phyloP scores from a whole-genome alignment of 35 echinoderm and acorn worm genomes.

The Lytechinus variegatus region DNA sequence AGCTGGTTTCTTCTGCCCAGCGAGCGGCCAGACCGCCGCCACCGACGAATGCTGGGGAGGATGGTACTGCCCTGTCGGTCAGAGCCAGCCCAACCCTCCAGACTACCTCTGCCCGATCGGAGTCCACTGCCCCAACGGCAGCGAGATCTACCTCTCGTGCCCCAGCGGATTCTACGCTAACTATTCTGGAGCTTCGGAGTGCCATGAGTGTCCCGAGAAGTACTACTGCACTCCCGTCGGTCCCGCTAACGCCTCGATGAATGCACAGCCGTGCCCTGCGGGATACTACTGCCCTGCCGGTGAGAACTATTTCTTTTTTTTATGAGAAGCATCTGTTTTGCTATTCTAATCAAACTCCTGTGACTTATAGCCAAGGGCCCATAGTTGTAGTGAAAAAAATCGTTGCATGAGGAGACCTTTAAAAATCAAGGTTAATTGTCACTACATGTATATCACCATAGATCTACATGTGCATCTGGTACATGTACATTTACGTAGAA shows the following conservation, averaged over 20 bases:
- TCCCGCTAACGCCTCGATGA: constrained; percentile 79
- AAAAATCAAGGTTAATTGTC: no score
- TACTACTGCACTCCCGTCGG: constrained; percentile 83
- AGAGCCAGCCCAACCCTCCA: constrained; percentile 81
- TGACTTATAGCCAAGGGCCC: no score
- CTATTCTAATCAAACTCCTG: no score
- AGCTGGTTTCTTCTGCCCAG: constrained; percentile 89
- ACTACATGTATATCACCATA: no score
- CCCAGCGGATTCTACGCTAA: constrained; percentile 76
- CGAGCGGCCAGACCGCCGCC: constrained; percentile 76
- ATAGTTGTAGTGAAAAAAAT: no score
- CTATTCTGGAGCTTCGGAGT: constrained; percentile 87
- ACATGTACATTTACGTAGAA: no score
- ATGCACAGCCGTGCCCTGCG: constrained; percentile 74
- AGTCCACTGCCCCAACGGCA: constrained; percentile 93
- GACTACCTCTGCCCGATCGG: constrained; percentile 80
- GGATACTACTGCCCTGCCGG: constrained; percentile 91
- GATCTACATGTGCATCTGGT: no score
- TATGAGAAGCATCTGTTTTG: no score
- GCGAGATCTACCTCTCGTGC: constrained; percentile 85
- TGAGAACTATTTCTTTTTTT: background rate
- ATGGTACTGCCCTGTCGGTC: constrained; percentile 83
- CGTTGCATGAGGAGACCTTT: no score
- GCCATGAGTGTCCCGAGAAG: constrained; percentile 81
- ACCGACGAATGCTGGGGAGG: constrained; percentile 86